Evolutionary conservation across 2,113 vertebrate species (phyloP).

Genomic region (Catharus minimus): DNA sequence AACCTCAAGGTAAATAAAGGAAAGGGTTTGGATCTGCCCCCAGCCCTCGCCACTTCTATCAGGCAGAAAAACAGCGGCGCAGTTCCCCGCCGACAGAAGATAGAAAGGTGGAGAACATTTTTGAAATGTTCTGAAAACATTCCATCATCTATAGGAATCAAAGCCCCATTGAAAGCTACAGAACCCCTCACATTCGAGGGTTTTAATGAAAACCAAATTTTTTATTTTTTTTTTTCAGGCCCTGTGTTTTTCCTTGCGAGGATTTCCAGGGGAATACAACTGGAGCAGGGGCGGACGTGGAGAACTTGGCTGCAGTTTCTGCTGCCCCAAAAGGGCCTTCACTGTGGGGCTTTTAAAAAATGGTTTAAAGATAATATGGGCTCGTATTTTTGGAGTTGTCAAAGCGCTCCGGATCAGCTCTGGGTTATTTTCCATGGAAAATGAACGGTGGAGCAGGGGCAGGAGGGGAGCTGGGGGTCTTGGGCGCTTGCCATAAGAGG

Average conservation of each 20-base stretch:
- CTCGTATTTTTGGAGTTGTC: constrained; percentile 51
- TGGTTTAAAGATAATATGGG: constrained; percentile 44
- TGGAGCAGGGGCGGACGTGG: neutral
- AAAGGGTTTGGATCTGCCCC: constrained; percentile 1
- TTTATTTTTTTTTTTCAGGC: constrained; percentile 23
- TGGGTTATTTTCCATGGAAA: constrained; percentile 46
- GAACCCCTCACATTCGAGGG: constrained; percentile 56
- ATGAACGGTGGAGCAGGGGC: neutral
- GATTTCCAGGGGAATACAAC: constrained; percentile 60
- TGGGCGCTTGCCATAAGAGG: accelerated
- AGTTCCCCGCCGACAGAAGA: constrained; percentile 39
- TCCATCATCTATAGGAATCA: constrained; percentile 71
- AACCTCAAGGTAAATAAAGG: constrained; percentile 58
- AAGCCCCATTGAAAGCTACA: constrained; percentile 75
- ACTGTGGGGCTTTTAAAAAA: neutral
- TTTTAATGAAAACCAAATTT: constrained; percentile 76
- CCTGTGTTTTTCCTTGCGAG: constrained; percentile 59
- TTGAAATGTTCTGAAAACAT: constrained; percentile 68
- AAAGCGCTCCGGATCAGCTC: neutral
- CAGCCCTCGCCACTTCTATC: constrained; percentile 7
- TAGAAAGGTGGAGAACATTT: constrained; percentile 57
- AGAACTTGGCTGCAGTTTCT: constrained; percentile 10
- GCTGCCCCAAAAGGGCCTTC: constrained; percentile 14
- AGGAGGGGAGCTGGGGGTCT: neutral
- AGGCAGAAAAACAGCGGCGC: neutral